Conservation (phyloP, 2,888 invertebrate species). For the Branchinecta sandiegonensis region DNA sequence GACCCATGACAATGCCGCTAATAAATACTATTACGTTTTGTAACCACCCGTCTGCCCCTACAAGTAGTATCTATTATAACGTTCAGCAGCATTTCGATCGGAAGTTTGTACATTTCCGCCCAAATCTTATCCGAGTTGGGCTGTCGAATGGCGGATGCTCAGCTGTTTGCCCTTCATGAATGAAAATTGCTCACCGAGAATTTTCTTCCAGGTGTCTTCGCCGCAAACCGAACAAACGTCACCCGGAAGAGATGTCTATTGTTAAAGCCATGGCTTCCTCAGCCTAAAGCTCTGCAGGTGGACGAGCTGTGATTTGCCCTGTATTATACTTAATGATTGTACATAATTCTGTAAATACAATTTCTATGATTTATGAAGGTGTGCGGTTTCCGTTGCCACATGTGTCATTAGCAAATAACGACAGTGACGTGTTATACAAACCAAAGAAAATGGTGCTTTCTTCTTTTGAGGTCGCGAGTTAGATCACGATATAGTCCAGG, state of each 20-base stretch:
- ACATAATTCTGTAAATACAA: constrained; percentile 15
- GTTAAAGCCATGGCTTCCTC: neutral
- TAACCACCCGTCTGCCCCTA: too few relatives aligned
- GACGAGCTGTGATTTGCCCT: constrained; percentile 16
- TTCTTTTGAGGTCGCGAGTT: too few relatives aligned
- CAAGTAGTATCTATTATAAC: too few relatives aligned
- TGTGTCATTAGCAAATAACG: neutral
- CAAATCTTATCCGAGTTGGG: too few relatives aligned
- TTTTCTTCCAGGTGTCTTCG: constrained; percentile 12
- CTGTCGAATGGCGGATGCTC: neutral
- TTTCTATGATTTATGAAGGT: neutral
- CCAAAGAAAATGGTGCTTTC: too few relatives aligned
- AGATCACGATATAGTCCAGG: too few relatives aligned
- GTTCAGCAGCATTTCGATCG: too few relatives aligned
- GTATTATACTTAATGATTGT: constrained; percentile 13
- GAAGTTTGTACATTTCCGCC: too few relatives aligned
- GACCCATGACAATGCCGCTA: too few relatives aligned
- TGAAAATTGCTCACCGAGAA: neutral
- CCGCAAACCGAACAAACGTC: constrained; percentile 11
- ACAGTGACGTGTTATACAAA: neutral
- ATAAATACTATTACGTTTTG: too few relatives aligned
- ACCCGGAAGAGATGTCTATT: constrained; percentile 15
- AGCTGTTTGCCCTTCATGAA: constrained; percentile 11
- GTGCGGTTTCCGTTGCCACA: neutral
- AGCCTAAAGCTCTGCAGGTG: constrained; percentile 1